Percentiles rank a stretch among this genome's conserved stretches.
These are phyloP conservation scores for Dynastes tityus DNA, from an alignment of 2,888 invertebrate species.

Conservation along the genomic window DNA sequence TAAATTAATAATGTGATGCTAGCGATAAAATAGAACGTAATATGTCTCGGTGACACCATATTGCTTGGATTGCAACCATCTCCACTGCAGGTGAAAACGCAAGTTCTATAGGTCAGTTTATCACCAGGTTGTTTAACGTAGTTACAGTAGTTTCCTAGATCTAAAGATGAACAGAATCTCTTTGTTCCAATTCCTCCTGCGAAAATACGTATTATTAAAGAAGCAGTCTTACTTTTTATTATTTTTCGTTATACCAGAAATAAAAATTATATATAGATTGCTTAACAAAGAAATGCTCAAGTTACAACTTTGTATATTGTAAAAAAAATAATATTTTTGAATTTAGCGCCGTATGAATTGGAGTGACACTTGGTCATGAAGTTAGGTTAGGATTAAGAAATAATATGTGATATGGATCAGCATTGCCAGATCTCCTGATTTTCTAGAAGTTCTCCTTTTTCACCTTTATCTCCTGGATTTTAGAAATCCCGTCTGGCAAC, in stretches of 20 bases:
- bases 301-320: no score
- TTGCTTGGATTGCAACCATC: slow-evolving; percentile 85
- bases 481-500: no score
- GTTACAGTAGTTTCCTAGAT: slow-evolving; percentile 92
- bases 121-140: slow-evolving; percentile 92
- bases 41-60: slow-evolving; percentile 16
- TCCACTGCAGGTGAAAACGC: slow-evolving; percentile 87
- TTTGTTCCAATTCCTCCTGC: slow-evolving; percentile 91
- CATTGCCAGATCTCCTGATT: no score
- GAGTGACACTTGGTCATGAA: no score
- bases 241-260: background rate
- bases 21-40: background rate
- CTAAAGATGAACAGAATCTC: slow-evolving; percentile 88
- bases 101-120: slow-evolving; percentile 84
- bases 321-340: no score
- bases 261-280: background rate
- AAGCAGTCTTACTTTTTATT: background rate
- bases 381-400: no score
- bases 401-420: no score
- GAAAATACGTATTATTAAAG: background rate
- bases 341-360: no score
- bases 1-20: slow-evolving; percentile 1
- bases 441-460: no score
- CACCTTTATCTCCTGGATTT: no score
- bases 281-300: background rate